These are phyloP conservation scores for Rhopalosiphum maidis DNA, from an alignment of 1,140 invertebrate species.

Conservation along the genomic window DNA sequence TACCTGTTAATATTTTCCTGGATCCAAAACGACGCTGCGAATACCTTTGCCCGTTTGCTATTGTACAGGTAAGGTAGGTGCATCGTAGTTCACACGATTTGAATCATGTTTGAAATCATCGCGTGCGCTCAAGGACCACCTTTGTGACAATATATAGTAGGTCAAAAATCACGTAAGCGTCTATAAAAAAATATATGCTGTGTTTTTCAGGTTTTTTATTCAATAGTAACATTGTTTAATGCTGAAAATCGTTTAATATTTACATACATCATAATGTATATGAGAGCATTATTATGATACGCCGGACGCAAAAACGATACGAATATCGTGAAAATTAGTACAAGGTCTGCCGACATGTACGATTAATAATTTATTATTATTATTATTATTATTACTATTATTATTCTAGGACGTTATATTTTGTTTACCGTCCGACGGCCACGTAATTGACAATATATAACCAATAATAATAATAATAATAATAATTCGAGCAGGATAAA, in stretches of 20 bases:
- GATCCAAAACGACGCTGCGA: neutral
- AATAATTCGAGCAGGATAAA: constrained; percentile 25
- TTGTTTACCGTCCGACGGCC: neutral
- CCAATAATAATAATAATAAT: constrained; percentile 17
- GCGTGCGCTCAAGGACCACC: constrained; percentile 24
- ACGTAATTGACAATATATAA: constrained; percentile 46
- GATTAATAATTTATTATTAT: constrained; percentile 58
- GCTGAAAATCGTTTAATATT: neutral
- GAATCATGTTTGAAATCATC: neutral
- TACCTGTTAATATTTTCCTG: neutral
- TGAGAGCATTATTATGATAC: neutral
- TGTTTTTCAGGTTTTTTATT: neutral
- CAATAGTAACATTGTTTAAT: neutral
- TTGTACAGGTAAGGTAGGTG: neutral
- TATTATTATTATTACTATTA: neutral
- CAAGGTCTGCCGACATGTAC: neutral
- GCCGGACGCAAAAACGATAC: neutral
- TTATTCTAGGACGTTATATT: constrained; percentile 39
- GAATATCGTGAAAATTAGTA: constrained; percentile 1
- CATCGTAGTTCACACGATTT: neutral
- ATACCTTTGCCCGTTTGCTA: neutral
- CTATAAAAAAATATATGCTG: neutral
- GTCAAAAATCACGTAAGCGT: constrained; percentile 18
- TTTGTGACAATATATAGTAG: constrained; percentile 29
- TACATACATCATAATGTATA: neutral